Conservation (phyloP, 2,888 invertebrate genomes). For the Seira sanloemensis region DNA sequence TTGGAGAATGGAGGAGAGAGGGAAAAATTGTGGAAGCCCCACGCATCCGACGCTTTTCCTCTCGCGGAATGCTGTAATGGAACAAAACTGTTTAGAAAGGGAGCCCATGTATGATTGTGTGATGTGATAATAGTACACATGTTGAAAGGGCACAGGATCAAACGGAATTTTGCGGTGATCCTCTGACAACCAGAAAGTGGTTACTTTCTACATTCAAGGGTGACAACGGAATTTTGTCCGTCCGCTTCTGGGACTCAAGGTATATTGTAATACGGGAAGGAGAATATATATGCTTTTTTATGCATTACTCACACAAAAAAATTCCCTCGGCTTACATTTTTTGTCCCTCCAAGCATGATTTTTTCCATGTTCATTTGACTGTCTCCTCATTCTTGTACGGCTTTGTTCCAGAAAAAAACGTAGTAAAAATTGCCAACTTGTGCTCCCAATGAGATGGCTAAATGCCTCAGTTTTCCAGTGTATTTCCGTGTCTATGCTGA, state of each 20-base stretch:
- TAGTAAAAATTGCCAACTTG: neutral
- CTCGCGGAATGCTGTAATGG: conserved; percentile 9
- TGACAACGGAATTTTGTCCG: conserved; percentile 54
- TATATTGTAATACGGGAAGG: too few species aligned
- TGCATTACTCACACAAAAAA: neutral
- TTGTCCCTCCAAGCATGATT: neutral
- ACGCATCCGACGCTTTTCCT: neutral
- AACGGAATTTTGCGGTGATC: conserved; percentile 61
- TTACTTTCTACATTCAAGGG: conserved; percentile 56
- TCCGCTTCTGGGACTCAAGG: conserved; percentile 16
- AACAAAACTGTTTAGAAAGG: neutral
- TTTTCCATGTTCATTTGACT: neutral
- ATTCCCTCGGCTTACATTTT: neutral
- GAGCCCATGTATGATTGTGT: conserved; percentile 7
- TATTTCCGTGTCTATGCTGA: conserved; percentile 21
- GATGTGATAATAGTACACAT: conserved; percentile 20
- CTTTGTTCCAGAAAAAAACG: neutral
- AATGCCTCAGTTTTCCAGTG: conserved; percentile 33
- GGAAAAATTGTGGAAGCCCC: neutral
- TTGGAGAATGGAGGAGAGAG: conserved; percentile 20
- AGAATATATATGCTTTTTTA: neutral
- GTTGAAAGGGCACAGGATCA: conserved; percentile 53
- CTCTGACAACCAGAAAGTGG: conserved; percentile 59
- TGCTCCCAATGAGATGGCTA: conserved; percentile 27
- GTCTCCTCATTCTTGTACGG: too few species aligned